Conservation (phyloP, 2,888 invertebrate genomes). For the Platypus cylindrus region DNA sequence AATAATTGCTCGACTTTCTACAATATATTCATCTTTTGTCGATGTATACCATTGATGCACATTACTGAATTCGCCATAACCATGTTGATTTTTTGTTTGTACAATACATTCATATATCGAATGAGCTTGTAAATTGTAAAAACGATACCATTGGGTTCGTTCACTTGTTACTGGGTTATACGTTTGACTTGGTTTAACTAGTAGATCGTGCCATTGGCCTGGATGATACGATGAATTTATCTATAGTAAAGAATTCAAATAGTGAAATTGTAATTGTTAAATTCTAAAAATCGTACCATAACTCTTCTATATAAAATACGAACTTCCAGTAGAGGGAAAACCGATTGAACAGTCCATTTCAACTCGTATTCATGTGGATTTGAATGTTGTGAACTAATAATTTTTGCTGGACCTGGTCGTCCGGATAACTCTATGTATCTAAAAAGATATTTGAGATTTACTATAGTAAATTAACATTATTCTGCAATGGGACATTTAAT, state of each 20-base stretch:
- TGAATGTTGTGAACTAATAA: conserved; percentile 47
- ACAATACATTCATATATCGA: conserved; percentile 44
- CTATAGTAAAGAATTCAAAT: too few species aligned
- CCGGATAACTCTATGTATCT: conserved; percentile 49
- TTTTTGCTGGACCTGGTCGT: conserved; percentile 49
- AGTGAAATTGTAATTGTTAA: background rate
- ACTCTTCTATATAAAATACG: conserved; percentile 49
- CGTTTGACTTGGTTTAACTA: conserved; percentile 33
- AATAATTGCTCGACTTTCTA: conserved; percentile 14
- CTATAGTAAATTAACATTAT: too few species aligned
- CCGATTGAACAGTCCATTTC: conserved; percentile 54
- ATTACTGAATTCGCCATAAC: conserved; percentile 43
- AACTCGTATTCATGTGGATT: conserved; percentile 49
- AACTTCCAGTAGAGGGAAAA: conserved; percentile 50
- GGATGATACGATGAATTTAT: conserved; percentile 39
- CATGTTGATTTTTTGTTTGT: conserved; percentile 44
- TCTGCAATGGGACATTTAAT: too few species aligned
- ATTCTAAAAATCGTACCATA: conserved; percentile 35
- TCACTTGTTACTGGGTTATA: conserved; percentile 31
- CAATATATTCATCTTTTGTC: conserved; percentile 25
- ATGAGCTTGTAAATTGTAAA: conserved; percentile 38
- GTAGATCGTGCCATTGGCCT: conserved; percentile 42
- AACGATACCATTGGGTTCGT: conserved; percentile 35
- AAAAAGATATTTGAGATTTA: too few species aligned
- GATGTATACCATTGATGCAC: conserved; percentile 42